Conservation (phyloP, 2,113 vertebrate genomes). For the Melanerpes aurifrons region DNA sequence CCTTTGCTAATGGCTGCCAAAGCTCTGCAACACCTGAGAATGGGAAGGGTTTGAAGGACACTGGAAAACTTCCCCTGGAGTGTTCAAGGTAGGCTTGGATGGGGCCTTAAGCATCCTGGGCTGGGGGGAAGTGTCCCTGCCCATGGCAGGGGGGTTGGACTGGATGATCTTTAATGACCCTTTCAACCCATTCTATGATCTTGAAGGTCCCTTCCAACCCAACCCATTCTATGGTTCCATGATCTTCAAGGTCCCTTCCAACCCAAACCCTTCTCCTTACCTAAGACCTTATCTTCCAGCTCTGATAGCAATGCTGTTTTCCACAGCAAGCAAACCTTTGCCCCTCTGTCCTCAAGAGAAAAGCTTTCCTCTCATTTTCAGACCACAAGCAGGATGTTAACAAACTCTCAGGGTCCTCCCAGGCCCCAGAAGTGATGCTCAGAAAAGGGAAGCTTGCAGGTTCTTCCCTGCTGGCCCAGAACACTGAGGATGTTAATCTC, state of each 20-base stretch:
- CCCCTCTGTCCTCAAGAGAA: rapidly evolving
- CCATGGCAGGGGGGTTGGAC: too few species aligned
- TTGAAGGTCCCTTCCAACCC: too few species aligned
- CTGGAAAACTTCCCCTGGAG: too few species aligned
- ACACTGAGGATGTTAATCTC: rapidly evolving
- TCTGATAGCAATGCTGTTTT: neutral
- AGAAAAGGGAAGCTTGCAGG: neutral
- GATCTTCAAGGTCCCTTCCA: too few species aligned
- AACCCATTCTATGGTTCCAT: too few species aligned
- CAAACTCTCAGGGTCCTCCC: rapidly evolving
- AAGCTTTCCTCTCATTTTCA: neutral
- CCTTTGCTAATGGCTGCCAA: neutral
- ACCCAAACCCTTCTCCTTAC: too few species aligned
- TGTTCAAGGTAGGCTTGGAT: too few species aligned
- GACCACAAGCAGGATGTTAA: neutral
- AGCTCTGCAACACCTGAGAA: neutral
- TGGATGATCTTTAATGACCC: too few species aligned
- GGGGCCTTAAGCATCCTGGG: too few species aligned
- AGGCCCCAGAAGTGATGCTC: neutral
- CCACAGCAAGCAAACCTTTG: neutral
- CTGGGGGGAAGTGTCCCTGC: too few species aligned
- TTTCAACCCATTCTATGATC: too few species aligned
- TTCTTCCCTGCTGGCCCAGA: neutral
- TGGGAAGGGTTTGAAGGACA: neutral
- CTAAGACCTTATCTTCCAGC: too few species aligned